Conservation (phyloP, 2,113 vertebrate species). For the Oceanites oceanicus region DNA sequence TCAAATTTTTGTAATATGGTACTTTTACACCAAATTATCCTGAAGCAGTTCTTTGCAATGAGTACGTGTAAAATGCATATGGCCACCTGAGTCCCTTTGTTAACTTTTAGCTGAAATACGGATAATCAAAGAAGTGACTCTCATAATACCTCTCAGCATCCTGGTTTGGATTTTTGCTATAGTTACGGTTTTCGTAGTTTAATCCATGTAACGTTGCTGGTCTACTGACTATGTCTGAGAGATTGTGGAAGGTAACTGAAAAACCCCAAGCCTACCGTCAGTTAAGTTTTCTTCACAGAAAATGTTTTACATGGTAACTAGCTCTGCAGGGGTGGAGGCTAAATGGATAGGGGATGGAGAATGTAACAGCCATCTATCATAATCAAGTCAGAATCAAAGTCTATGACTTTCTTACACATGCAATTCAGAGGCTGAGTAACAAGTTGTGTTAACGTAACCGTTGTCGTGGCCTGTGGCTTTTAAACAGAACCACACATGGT, state of each 20-base stretch:
- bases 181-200: not conserved
- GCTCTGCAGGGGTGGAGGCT: not conserved
- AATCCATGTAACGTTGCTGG: not conserved
- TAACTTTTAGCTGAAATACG: not conserved
- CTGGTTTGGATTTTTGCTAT: not conserved
- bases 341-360: not conserved
- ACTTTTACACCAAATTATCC: not conserved
- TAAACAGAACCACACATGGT: not conserved
- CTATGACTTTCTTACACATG: not conserved
- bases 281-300: not conserved
- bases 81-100: not conserved
- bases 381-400: not conserved
- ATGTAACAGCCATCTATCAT: not conserved
- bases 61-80: not conserved
- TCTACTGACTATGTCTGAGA: not conserved
- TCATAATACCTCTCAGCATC: not conserved
- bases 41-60: not conserved
- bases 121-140: not conserved
- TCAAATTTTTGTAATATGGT: not conserved
- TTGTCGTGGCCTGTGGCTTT: constrained; percentile 17
- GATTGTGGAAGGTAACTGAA: not conserved
- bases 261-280: not conserved
- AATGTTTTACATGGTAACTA: not conserved
- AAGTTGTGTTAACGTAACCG: not conserved
- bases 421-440: not conserved